Evolutionary conservation across 2,797 vertebrate species (phyloP), one percentile per base, ranked within the genome.

Genomic region (Distichodus sexfasciatus): DNA sequence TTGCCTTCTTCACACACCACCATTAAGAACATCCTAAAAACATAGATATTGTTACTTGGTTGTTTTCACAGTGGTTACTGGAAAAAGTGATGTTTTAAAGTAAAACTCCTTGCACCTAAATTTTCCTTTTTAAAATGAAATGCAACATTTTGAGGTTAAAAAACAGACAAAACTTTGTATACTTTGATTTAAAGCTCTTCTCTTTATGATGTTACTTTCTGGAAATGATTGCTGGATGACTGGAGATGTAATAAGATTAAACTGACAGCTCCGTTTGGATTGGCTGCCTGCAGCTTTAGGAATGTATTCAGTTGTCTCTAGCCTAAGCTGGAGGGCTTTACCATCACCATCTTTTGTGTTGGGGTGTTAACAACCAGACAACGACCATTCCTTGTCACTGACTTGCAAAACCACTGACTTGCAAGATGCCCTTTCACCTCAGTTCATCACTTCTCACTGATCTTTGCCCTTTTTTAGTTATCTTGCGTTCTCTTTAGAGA

Each of bases 301-400:
- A 81, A 81, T 78, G 76, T 15, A 36, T 59, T 48, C 40, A 54
- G 50, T 68, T 59, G 50, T 66, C 51, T 74, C 24, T 41, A 21
- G 44, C 43, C 38, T 28, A 24, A 68, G 50, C 59, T 46, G 19
- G 51, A 71, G 46, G 46, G 23, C 51, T 29, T 35, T 15, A 9
- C 6, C 14, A 44, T 40, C 31, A 44, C 28, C 57, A 19, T 43
- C 65, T 68, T 78, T 79, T 79, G 58, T 62, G 41, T 31, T 51
- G 4, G 3, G 10, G 15, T 75, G 76, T 70, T 67, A 74, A 75
- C 36, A 75, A 41, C 31, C 38, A 67, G 33, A 62, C 31, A 61
- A 61, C 1, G n/a, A 36, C 26, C 54, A 29, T 43, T 35, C 41
- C 21, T n/a, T 68, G 36, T 66, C 43, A 60, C 72, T 72, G 33